Evolutionary conservation across 2,888 invertebrate species (phyloP), one percentile per base, ranked within the genome.

Genomic region (Taphrorychus bicolor): DNA sequence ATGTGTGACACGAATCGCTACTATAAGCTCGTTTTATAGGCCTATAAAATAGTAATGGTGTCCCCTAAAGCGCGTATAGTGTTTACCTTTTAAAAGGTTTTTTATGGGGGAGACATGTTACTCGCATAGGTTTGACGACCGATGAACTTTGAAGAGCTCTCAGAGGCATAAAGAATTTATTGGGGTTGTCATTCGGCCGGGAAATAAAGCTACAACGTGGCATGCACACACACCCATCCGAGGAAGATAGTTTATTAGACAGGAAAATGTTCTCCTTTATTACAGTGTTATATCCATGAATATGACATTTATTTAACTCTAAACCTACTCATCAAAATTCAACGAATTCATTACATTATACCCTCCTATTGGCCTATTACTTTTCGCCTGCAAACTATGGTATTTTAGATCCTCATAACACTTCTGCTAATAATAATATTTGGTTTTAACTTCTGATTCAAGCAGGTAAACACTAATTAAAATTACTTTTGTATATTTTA

Each of bases 1-100:
- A 14, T 45, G 17, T 59, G 59, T 62, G 67, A 76, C 78, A 80
- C 79, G 81, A 80, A 80, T 79, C 79, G 76, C 75, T 76, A 77
- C 51, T 51, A 32, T 32, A 51, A 80, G 77, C 79, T 78, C 77
- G 56, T 78, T 81, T 81, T 81, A 81, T 80, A 76, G 75, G 78
- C 72, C 76, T 76, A 79, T 81, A 81, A 81, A 81, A 79, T 79
- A 73, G 78, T 79, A 80, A 79, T 79, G 78, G 79, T 18, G 74
- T 71, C 76, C 76, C 71, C 73, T 69, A 72, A 70, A 70, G 69
- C 58, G 61, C 61, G 42, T 62, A 23, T 16, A 22, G 54, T 66
- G 66, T 70, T 70, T 66, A 59, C 62, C 66, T 66, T 66, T 66
- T 70, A 66, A 70, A 70, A 70, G 70, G 59, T 62, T 62, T 70